These are phyloP conservation scores for Epirrhoe alternata DNA, from an alignment of 2,888 invertebrate species.

Conservation along the genomic window DNA sequence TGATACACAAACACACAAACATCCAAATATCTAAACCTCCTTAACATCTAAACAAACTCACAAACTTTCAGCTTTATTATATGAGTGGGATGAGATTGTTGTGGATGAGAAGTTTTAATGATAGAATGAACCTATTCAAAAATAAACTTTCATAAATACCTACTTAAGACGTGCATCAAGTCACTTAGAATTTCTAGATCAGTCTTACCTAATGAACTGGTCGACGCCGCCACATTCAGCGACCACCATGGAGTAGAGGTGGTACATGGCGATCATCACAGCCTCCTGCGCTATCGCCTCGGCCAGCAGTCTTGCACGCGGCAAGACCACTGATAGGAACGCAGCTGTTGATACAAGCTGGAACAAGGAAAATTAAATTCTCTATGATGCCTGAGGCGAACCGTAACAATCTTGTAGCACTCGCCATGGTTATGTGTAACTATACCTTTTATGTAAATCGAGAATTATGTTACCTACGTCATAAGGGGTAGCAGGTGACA, in stretches of 20 bases:
- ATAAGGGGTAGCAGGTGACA: no score
- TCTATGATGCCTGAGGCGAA: not conserved
- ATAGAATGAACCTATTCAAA: no score
- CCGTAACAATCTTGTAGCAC: not conserved
- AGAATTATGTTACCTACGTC: no score
- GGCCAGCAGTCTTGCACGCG: conserved; percentile 87
- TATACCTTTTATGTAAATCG: no score
- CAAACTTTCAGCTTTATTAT: no score
- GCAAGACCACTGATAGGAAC: conserved; percentile 85
- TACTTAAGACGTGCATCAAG: not conserved
- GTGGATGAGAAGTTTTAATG: no score
- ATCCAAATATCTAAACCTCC: no score
- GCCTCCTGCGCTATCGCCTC: conserved; percentile 89
- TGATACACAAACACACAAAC: no score
- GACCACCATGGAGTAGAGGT: conserved; percentile 88
- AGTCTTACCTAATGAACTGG: conserved; percentile 78
- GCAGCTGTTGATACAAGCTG: conserved; percentile 86
- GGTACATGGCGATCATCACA: conserved; percentile 89
- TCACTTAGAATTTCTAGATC: not conserved
- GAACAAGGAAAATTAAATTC: conserved; percentile 43
- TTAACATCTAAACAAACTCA: no score
- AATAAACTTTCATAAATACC: no score
- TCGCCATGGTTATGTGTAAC: no score
- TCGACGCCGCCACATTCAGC: conserved; percentile 87
- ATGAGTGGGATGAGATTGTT: no score